phyloP scores from a whole-genome alignment of 2,113 vertebrate species.

The Chitala chitala region DNA sequence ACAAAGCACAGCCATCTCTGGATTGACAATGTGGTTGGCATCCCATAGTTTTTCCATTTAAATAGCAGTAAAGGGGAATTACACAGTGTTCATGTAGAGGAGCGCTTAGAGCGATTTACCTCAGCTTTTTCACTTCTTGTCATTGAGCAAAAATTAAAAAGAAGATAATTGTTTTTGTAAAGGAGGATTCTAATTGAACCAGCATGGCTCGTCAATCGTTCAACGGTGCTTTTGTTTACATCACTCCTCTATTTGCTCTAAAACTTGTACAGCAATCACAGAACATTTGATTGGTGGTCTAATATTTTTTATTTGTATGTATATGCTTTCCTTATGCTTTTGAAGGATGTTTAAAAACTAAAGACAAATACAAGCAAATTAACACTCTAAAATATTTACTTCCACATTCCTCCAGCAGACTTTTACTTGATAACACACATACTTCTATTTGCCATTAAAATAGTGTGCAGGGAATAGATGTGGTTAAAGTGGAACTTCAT shows the following conservation, averaged over 20 bases:
- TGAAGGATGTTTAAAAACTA: neutral
- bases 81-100: neutral
- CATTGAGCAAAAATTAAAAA: neutral
- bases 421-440: neutral
- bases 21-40: neutral
- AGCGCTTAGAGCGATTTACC: too few relatives aligned
- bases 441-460: conserved; percentile 19
- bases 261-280: neutral
- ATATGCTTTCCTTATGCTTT: neutral
- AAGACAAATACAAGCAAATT: neutral
- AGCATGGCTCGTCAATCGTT: neutral
- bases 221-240: neutral
- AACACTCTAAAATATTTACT: conserved; percentile 10
- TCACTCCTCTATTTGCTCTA: too few relatives aligned
- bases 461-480: conserved; percentile 14
- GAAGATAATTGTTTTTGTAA: neutral
- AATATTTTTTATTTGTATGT: neutral
- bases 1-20: neutral
- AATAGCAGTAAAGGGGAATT: neutral
- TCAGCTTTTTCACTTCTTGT: neutral
- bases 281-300: neutral
- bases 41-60: neutral
- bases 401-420: neutral
- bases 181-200: neutral
- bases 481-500: conserved; percentile 31